phyloP scores from a whole-genome alignment of 2,113 vertebrate genomes.

The Plecotus auritus region DNA sequence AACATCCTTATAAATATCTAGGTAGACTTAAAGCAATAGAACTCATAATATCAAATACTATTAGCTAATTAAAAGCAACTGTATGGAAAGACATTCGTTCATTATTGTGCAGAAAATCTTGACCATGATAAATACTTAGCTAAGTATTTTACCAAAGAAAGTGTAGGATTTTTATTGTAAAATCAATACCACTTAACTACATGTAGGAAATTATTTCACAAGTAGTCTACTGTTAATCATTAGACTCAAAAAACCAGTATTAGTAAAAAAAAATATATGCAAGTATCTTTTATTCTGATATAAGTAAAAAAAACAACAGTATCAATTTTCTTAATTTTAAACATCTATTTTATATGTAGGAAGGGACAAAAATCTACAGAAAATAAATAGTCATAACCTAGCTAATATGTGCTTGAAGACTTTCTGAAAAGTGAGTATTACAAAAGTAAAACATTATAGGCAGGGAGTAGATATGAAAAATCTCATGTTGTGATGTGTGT shows the following conservation, averaged over 20 bases:
- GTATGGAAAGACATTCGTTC: background rate
- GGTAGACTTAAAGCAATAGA: background rate
- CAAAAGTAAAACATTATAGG: background rate
- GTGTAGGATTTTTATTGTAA: background rate
- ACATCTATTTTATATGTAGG: background rate
- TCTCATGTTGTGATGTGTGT: background rate
- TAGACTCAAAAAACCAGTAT: background rate
- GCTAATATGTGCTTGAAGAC: background rate
- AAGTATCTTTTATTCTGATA: background rate
- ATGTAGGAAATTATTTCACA: background rate
- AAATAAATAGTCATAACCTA: background rate
- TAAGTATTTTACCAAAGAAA: background rate
- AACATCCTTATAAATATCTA: background rate
- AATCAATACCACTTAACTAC: background rate
- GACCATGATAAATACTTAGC: background rate
- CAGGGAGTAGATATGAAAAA: background rate
- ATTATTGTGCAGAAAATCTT: background rate
- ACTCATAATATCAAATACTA: background rate
- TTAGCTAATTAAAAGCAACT: background rate
- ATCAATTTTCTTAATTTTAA: background rate
- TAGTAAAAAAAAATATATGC: background rate
- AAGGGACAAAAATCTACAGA: background rate
- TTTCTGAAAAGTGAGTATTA: background rate
- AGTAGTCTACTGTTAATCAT: background rate
- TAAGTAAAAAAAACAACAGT: background rate